Conservation (phyloP, 2,113 vertebrate genomes). For the Echinops telfairi region DNA sequence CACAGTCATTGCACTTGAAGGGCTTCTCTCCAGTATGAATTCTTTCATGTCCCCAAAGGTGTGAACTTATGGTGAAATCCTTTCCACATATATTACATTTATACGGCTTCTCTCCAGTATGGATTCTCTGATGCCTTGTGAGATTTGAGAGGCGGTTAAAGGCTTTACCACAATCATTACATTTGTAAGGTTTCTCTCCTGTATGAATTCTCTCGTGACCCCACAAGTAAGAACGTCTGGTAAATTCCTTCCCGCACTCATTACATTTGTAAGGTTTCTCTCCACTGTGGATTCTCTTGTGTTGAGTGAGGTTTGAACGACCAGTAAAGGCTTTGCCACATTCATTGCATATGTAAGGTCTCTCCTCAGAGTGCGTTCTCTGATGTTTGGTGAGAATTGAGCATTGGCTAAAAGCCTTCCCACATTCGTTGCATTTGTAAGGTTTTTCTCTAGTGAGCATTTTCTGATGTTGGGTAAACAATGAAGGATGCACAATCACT, state of each 20-base stretch:
- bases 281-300: not conserved
- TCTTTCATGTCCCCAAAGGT: not conserved
- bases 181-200: constrained; percentile 23
- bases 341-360: not conserved
- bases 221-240: not conserved
- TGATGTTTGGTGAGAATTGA: not conserved
- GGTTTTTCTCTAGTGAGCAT: not conserved
- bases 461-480: not conserved
- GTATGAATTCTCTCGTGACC: not conserved
- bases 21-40: not conserved
- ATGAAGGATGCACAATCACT: not conserved
- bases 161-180: not conserved
- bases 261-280: not conserved
- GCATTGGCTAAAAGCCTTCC: not conserved
- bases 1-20: not conserved
- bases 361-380: not conserved
- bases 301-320: not conserved
- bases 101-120: not conserved
- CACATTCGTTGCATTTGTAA: not conserved
- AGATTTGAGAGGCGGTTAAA: not conserved
- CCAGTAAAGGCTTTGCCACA: not conserved
- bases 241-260: not conserved
- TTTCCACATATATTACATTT: not conserved
- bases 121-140: not conserved
- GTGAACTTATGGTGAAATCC: not conserved